Percentiles rank a stretch among this genome's conserved stretches.
Evolutionary conservation across 2,888 invertebrate species (phyloP).

Genomic region (Rhaphigaster nebulosa): DNA sequence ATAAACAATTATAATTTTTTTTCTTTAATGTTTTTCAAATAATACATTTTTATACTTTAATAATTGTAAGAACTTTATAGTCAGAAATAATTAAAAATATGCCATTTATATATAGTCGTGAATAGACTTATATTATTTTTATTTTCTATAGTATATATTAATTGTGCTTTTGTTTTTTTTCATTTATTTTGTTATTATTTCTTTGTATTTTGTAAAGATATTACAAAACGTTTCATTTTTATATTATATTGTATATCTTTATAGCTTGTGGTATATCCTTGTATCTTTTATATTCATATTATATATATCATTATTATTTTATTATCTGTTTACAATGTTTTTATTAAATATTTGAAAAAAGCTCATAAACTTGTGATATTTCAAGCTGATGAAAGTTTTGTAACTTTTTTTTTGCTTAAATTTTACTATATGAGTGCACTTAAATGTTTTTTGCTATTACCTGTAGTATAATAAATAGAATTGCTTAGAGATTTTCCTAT

Average conservation of each 20-base stretch:
- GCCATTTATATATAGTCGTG: neutral
- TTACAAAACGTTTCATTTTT: neutral
- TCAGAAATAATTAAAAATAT: neutral
- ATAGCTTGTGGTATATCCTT: neutral
- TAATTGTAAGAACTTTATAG: neutral
- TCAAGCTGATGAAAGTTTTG: neutral
- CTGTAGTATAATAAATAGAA: neutral
- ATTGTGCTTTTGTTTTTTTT: neutral
- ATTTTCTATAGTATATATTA: neutral
- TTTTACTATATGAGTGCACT: neutral
- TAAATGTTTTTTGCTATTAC: neutral
- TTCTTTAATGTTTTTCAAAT: too few species aligned
- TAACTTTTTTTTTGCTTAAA: neutral
- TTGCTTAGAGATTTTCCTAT: neutral
- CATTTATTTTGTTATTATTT: neutral
- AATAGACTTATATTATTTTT: neutral
- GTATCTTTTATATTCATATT: neutral
- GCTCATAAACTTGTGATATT: slow-evolving; percentile 6
- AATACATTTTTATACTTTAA: neutral
- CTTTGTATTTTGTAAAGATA: neutral
- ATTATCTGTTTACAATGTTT: neutral
- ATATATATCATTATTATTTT: neutral
- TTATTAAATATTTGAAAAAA: neutral
- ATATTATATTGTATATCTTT: neutral
- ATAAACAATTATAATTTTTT: neutral